A percentile compares a stretch with the other conserved stretches of the same genome.
Conservation (phyloP, 2,888 invertebrate genomes). For the Nectonema munidae region DNA sequence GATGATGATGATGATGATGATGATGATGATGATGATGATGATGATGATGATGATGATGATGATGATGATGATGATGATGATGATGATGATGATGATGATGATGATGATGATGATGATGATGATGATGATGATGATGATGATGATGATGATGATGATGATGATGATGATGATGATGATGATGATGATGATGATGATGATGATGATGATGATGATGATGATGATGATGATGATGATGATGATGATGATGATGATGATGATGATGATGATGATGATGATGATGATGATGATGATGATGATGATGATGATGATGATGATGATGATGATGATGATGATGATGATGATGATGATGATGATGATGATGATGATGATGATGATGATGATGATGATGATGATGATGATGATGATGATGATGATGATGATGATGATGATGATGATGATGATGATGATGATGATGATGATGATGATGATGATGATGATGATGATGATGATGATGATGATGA, state of each 20-base stretch:
- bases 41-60: conserved; percentile 12
- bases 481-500: conserved; percentile 9
- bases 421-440: conserved; percentile 7
- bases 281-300: conserved; percentile 26
- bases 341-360: conserved; percentile 6
- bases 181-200: conserved; percentile 7
- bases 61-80: conserved; percentile 10
- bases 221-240: conserved; percentile 8
- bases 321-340: conserved; percentile 12
- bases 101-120: conserved; percentile 8
- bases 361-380: conserved; percentile 11
- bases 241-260: conserved; percentile 1
- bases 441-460: conserved; percentile 11
- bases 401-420: conserved; percentile 12
- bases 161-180: conserved; percentile 8
- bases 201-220: conserved; percentile 7
- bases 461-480: conserved; percentile 12
- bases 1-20: conserved; percentile 12
- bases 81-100: conserved; percentile 7
- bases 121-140: conserved; percentile 7
- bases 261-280: conserved; percentile 7
- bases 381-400: conserved; percentile 12
- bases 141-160: conserved; percentile 7
- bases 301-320: conserved; percentile 27
- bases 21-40: conserved; percentile 12